phyloP scores from a whole-genome alignment of 2,113 vertebrate species.

The Seriola quinqueradiata region DNA sequence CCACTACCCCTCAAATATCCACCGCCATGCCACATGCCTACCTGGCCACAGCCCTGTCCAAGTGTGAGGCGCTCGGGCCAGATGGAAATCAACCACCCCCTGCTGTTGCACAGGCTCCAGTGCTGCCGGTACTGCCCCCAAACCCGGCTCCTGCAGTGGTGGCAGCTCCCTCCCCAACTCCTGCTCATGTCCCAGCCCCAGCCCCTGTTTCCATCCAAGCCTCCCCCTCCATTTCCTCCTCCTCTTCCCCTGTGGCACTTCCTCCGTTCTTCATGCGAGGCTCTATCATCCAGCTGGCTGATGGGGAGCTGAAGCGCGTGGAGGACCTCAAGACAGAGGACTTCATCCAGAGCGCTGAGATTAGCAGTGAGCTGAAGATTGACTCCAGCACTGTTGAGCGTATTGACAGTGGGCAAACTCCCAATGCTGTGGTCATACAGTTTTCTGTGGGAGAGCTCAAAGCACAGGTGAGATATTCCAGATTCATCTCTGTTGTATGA shows the following conservation, averaged over 20 bases:
- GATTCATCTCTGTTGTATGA: not conserved
- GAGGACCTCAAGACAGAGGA: constrained; percentile 99
- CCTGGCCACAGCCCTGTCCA: constrained; percentile 92
- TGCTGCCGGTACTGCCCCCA: constrained; percentile 87
- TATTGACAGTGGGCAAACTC: constrained; percentile 92
- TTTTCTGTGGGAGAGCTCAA: constrained; percentile 98
- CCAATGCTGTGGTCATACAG: constrained; percentile 95
- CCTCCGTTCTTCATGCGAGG: constrained; percentile 98
- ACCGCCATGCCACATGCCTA: constrained; percentile 95
- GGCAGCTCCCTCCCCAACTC: constrained; percentile 76
- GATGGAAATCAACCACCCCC: constrained; percentile 66
- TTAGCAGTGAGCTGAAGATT: constrained; percentile 97
- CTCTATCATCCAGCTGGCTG: constrained; percentile 97
- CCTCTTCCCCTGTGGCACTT: constrained; percentile 88
- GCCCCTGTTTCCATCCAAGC: constrained; percentile 76
- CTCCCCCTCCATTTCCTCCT: constrained; percentile 89
- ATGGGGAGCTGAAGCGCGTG: constrained; percentile 97
- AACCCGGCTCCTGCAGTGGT: constrained; percentile 65
- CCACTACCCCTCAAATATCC: constrained; percentile 88
- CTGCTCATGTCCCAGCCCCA: constrained; percentile 71
- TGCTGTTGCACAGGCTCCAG: constrained; percentile 73
- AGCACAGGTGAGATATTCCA: constrained; percentile 89
- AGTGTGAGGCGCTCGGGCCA: constrained; percentile 87
- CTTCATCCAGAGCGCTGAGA: constrained; percentile 98
- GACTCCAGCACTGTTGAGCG: constrained; percentile 98